Evolutionary conservation across 2,113 vertebrate species (phyloP), one percentile per base, ranked within the genome.

Genomic region (Caretta caretta): DNA sequence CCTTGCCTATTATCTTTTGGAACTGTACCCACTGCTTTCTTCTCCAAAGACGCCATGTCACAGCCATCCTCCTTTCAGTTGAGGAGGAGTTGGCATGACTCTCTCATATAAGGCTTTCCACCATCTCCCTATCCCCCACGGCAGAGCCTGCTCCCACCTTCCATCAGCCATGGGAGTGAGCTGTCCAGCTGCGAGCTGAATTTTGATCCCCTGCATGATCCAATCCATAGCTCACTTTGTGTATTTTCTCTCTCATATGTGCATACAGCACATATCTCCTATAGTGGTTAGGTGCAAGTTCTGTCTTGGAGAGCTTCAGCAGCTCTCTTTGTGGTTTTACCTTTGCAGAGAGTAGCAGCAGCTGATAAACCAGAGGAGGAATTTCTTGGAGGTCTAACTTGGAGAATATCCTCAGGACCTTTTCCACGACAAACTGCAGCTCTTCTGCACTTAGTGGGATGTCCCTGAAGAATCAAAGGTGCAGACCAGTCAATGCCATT

Each of bases 361-460:
- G 98, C 94, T 99, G 99, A 97, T 99, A 99, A 96, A 99, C 98
- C 87, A 99, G 95, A 24, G 99, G 99, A 3, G 99, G 99, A 51
- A 99, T 98, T 97, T 99, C 99, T 95, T 99, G 99, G 72, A 99
- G 98, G 86, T 99, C 99, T 96, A 99, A 95, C 94, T 99, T 99
- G 83, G 97, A 97, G 93, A 99, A 98, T 98, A 99, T 99, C 65
- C 98, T 98, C 92, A 99, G 89, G 27, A 99, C 96, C 97, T 99
- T 99, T 91, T 99, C 98, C 78, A 99, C 98, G 93, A 99, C 98
- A 96, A 99, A 99, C 86, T 99, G 99, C 91, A 99, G 97, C 94
- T 99, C 99, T 87, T 99, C 99, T 91, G 96, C 90, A 1, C 98
- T 99, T 16, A 99, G 88, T 16, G 98, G 99, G 75, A 99, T 98